Percentiles rank a stretch among this genome's conserved stretches.
These are phyloP conservation scores for Argya squamiceps DNA, from an alignment of 2,797 vertebrate species.

Conservation along the genomic window DNA sequence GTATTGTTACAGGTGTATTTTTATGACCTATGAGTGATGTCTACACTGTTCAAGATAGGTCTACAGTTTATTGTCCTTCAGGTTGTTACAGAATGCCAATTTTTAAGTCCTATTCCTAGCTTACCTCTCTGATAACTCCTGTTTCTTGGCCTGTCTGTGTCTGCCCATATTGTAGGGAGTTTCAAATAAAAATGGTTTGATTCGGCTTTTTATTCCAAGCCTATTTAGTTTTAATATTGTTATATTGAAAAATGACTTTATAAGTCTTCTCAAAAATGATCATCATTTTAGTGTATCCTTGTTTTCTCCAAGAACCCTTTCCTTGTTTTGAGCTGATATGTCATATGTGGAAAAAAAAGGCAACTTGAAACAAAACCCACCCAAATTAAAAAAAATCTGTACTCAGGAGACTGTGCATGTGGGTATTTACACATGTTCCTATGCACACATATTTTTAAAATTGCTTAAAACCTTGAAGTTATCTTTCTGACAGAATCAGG, in stretches of 20 bases:
- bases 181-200: background rate
- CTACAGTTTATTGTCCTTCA: background rate
- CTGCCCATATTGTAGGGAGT: background rate
- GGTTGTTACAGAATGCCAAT: background rate
- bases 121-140: background rate
- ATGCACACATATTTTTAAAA: background rate
- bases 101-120: background rate
- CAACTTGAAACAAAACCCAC: background rate
- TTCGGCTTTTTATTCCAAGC: background rate
- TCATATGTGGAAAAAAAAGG: accelerated
- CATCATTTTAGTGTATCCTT: background rate
- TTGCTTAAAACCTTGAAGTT: background rate
- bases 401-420: background rate
- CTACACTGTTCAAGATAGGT: background rate
- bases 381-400: accelerated
- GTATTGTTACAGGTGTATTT: background rate
- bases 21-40: background rate
- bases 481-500: background rate
- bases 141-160: background rate
- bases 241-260: background rate
- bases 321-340: background rate
- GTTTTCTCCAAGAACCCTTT: background rate
- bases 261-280: background rate
- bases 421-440: background rate
- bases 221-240: background rate